phyloP scores from a whole-genome alignment of 2,113 vertebrate species.

The Tachysurus vachellii region DNA sequence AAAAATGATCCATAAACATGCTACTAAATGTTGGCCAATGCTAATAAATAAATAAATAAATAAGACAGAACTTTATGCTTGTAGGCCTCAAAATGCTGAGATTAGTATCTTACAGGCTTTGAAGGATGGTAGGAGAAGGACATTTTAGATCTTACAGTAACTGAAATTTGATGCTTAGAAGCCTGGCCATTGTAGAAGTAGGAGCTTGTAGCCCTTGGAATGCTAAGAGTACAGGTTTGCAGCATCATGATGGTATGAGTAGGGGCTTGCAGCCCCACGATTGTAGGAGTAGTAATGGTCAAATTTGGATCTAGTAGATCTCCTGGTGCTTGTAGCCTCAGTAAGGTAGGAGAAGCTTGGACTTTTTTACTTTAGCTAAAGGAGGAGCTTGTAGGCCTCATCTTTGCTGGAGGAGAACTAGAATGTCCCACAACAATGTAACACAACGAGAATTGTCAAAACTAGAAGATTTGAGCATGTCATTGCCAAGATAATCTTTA shows the following conservation, averaged over 20 bases:
- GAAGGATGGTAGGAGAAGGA: not conserved
- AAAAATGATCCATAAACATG: not conserved
- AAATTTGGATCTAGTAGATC: too few species aligned
- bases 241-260: not conserved
- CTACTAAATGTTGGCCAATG: not conserved
- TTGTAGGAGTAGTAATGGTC: not conserved
- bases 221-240: not conserved
- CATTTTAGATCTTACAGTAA: not conserved
- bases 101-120: not conserved
- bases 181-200: too few species aligned
- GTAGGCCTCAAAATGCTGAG: not conserved
- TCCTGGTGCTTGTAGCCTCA: not conserved
- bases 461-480: not conserved
- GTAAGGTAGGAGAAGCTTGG: too few species aligned
- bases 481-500: not conserved
- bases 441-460: not conserved
- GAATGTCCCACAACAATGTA: not conserved
- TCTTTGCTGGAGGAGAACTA: not conserved
- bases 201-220: not conserved
- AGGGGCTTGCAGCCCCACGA: not conserved
- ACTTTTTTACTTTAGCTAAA: too few species aligned
- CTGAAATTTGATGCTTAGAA: not conserved
- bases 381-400: not conserved
- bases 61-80: not conserved
- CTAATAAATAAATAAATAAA: not conserved